Evolutionary conservation across 2,113 vertebrate genomes (phyloP).

Genomic region (Bostrychus sinensis): DNA sequence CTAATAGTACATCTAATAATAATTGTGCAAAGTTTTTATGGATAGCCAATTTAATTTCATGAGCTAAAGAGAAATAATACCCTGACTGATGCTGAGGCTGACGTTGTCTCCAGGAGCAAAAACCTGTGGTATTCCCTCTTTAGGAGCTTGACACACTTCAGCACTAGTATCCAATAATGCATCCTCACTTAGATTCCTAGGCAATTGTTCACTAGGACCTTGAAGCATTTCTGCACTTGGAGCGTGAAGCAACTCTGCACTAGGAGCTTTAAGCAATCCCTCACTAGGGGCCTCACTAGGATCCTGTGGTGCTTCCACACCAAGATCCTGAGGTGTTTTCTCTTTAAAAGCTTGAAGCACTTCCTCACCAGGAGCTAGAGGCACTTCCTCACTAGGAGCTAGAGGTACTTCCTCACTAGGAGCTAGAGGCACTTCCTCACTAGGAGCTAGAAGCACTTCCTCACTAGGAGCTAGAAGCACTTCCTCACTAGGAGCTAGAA

Average conservation of each 20-base stretch:
- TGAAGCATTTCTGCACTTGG: background rate
- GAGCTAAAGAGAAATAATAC: constrained; percentile 63
- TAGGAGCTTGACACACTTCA: constrained; percentile 5
- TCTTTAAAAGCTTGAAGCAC: background rate
- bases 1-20: background rate
- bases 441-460: background rate
- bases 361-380: background rate
- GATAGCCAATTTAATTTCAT: background rate
- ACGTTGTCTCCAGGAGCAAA: constrained; percentile 70
- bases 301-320: background rate
- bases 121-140: constrained; percentile 5
- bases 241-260: background rate
- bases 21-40: background rate
- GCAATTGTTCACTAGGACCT: background rate
- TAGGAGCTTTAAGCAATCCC: background rate
- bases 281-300: background rate
- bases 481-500: background rate
- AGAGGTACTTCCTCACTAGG: background rate
- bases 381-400: constrained; percentile 41
- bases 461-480: background rate
- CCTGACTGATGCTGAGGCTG: constrained; percentile 85
- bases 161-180: background rate
- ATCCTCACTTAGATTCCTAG: constrained; percentile 1
- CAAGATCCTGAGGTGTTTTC: constrained; percentile 10
- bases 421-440: background rate